phyloP scores from a whole-genome alignment of 2,113 vertebrate genomes.

The Vimba vimba region DNA sequence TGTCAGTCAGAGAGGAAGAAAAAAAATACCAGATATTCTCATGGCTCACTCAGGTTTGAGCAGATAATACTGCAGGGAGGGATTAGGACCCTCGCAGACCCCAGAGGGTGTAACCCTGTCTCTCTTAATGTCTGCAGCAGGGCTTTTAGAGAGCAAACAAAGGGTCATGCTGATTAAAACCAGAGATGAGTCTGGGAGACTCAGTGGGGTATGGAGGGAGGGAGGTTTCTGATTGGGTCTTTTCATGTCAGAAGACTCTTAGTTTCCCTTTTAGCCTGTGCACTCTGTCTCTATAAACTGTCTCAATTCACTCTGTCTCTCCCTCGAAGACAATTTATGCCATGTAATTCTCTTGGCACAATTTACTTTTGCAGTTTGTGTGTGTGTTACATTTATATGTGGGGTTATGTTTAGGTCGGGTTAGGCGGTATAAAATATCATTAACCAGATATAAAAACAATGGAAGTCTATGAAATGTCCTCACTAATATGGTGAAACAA shows the following conservation, averaged over 20 bases:
- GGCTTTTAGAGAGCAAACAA: conserved; percentile 56
- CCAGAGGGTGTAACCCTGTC: conserved; percentile 55
- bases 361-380: conserved; percentile 10
- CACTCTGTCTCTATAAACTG: neutral
- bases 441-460: neutral
- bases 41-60: conserved; percentile 43
- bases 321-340: neutral
- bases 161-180: conserved; percentile 57
- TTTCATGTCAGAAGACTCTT: conserved; percentile 42
- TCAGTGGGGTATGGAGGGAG: neutral
- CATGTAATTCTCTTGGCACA: neutral
- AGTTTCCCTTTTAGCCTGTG: conserved; percentile 28
- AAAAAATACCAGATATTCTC: conserved; percentile 46
- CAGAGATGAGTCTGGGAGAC: conserved; percentile 38
- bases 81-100: conserved; percentile 68
- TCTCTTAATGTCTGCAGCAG: conserved; percentile 46
- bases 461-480: neutral
- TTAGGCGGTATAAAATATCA: neutral
- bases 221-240: conserved; percentile 11
- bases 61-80: conserved; percentile 71
- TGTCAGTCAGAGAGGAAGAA: conserved; percentile 1
- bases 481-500: neutral
- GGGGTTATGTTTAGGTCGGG: neutral
- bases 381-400: neutral
- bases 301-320: conserved; percentile 11